These are phyloP conservation scores for Nesospiza acunhae DNA, from an alignment of 2,113 vertebrate genomes.

Conservation along the genomic window DNA sequence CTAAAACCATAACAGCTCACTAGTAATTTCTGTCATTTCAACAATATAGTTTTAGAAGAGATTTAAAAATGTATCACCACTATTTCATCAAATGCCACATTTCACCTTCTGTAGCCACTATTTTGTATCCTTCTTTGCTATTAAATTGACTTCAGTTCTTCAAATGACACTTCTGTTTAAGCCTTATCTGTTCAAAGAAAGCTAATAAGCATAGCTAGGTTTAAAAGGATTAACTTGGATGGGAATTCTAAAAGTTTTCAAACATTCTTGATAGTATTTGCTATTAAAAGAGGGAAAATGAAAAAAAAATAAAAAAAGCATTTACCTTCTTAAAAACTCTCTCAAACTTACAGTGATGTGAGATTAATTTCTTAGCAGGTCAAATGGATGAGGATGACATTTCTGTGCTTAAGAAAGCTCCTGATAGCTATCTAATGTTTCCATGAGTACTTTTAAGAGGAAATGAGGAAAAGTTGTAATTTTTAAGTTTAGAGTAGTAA, in stretches of 20 bases:
- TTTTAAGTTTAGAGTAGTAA: neutral
- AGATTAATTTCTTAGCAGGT: conserved; percentile 61
- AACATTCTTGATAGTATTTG: conserved; percentile 67
- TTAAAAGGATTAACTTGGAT: conserved; percentile 75
- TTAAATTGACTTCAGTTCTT: conserved; percentile 74
- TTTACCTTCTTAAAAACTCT: conserved; percentile 66
- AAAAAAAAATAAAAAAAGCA: neutral
- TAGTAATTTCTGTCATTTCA: conserved; percentile 74
- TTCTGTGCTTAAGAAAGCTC: conserved; percentile 19
- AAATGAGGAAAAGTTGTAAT: neutral
- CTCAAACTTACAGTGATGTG: conserved; percentile 11
- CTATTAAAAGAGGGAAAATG: conserved; percentile 16
- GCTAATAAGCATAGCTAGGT: conserved; percentile 76
- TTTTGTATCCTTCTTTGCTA: conserved; percentile 70
- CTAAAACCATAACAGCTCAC: conserved; percentile 75
- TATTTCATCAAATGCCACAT: conserved; percentile 75
- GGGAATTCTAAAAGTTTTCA: conserved; percentile 73
- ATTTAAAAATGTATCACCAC: conserved; percentile 73
- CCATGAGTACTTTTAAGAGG: neutral
- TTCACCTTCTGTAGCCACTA: conserved; percentile 73
- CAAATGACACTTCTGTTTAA: conserved; percentile 75
- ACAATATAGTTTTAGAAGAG: conserved; percentile 75
- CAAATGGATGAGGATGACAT: conserved; percentile 32
- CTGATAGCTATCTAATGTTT: conserved; percentile 26
- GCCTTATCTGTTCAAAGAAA: conserved; percentile 76